Base-by-base conservation (phyloP, 2,888 invertebrate species). In the Dysmachus trigonus region DNA sequence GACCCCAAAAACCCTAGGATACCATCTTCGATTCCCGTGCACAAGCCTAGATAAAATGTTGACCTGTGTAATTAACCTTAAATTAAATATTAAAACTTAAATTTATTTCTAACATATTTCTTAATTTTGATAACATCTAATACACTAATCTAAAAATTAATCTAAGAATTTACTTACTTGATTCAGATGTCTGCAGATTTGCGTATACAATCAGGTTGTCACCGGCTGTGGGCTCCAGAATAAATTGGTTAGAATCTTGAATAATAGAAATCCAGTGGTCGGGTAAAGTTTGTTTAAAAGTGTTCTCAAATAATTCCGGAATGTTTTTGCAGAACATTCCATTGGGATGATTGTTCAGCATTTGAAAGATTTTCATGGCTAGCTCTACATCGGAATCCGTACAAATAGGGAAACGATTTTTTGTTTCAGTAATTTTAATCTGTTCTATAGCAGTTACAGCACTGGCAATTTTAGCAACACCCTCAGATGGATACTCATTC, bases 281-380 rank as follows among this genome's bases (percentile, higher is more conserved):
- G 0, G 97, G 96, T 79, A 97, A 91, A 85, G 94, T 93, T 90
- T 96, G 95, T 1, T 93, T 92, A 89, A 94, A 95, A 87, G 93
- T 93, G 87, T 94, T 93, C 83, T 93, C 93, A 90, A 94, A 94
- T 88, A 94, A 90, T 88, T 93, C 93, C 38, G 94, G 94, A 87
- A 95, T 92, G 81, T 93, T 93, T 88, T 91, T 93, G 6, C 93
- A 93, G 92, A 94, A 94, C 27, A 95, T 91, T 15, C 95, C 95
- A 86, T 94, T 93, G 77, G 93, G 93, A 89, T 93, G 93, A 89
- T 90, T 90, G n/a, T 90, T 88, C 18, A 92, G 74, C 87, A 90
- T 91, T 1, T 90, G 88, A 82, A 89, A 91, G 0, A 92, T 89
- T 41, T 90, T 89, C 35, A 90, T 88, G 0, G 90, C 89, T 7